These are phyloP conservation scores for Callimorpha dominula DNA, from an alignment of 2,888 invertebrate species.

Conservation along the genomic window DNA sequence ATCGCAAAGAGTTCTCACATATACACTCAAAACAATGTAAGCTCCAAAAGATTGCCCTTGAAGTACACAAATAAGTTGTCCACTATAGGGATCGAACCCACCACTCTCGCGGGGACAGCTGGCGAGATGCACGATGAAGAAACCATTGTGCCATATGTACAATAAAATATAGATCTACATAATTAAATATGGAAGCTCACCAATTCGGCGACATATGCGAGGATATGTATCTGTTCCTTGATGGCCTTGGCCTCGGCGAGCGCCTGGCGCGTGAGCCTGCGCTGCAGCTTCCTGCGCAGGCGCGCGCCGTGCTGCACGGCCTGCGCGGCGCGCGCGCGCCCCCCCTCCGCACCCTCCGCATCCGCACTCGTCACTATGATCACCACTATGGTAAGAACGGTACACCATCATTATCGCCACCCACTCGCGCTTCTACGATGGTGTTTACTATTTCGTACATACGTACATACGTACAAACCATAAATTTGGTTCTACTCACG, in stretches of 20 bases:
- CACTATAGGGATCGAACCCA: too few relatives aligned
- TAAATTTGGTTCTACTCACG: too few relatives aligned
- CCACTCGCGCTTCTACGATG: conserved; percentile 1
- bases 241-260: conserved; percentile 93
- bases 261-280: conserved; percentile 92
- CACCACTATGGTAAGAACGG: conserved; percentile 69
- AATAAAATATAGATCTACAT: too few relatives aligned
- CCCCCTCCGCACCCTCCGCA: conserved; percentile 62
- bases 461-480: too few relatives aligned
- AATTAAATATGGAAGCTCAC: conserved; percentile 76
- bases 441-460: background rate
- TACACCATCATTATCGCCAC: conserved; percentile 12
- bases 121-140: too few relatives aligned
- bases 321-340: conserved; percentile 88
- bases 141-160: too few relatives aligned
- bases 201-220: conserved; percentile 92
- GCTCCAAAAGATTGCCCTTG: too few relatives aligned
- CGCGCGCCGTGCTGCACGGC: conserved; percentile 93
- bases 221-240: conserved; percentile 92
- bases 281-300: conserved; percentile 91
- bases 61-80: too few relatives aligned
- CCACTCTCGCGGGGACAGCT: too few relatives aligned
- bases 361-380: conserved; percentile 81
- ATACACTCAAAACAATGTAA: too few relatives aligned
- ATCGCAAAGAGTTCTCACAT: too few relatives aligned